Conservation (phyloP, 2,113 vertebrate species). For the Emydura subglobosa region DNA sequence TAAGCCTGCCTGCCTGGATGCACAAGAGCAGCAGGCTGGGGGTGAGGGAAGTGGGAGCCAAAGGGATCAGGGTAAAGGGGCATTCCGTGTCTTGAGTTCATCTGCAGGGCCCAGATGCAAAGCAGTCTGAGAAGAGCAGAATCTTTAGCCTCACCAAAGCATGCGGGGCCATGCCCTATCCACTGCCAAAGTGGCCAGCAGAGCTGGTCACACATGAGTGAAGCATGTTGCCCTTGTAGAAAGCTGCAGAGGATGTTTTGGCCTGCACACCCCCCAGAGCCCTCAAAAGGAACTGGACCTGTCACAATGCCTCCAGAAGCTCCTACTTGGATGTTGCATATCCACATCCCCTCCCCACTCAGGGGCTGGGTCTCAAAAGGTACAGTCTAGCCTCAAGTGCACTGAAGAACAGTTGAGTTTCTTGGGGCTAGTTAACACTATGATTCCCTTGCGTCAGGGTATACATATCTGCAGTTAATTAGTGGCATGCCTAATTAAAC, state of each 20-base stretch:
- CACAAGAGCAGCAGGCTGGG: background rate
- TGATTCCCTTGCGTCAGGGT: background rate
- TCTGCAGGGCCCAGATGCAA: background rate
- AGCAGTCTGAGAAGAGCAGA: background rate
- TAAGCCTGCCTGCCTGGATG: background rate
- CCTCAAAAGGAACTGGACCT: background rate
- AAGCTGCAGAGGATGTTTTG: background rate
- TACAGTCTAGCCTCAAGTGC: background rate
- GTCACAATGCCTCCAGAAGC: background rate
- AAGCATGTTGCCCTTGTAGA: background rate
- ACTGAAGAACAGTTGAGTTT: conserved; percentile 16
- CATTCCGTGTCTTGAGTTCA: background rate
- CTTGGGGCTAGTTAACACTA: background rate
- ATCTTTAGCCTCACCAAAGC: conserved; percentile 7
- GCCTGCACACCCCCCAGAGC: background rate
- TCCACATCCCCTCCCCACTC: background rate
- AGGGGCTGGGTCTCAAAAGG: background rate
- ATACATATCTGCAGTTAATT: conserved; percentile 40
- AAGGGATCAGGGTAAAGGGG: background rate
- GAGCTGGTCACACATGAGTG: background rate
- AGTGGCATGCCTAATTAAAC: conserved; percentile 40
- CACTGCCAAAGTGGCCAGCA: background rate
- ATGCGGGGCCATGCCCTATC: background rate
- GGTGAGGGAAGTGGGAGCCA: accelerated
- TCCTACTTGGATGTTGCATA: background rate